Conservation (phyloP, 2,888 invertebrate species). For the Pseudoips prasinana region DNA sequence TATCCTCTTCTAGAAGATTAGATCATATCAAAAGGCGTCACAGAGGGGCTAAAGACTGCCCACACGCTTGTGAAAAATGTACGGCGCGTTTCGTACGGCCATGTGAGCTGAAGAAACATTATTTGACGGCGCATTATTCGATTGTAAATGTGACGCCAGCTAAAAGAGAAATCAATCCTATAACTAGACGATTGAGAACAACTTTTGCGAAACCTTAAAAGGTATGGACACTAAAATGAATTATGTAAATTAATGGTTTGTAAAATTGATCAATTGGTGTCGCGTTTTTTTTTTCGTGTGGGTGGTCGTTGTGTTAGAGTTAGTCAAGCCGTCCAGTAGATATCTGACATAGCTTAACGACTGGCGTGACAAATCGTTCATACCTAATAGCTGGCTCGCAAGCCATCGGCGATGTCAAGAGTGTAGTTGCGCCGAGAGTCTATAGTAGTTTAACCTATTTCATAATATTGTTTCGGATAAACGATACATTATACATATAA, state of each 20-base stretch:
- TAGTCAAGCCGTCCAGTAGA: no score
- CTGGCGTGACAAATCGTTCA: no score
- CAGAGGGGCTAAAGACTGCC: slow-evolving; percentile 46
- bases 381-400: no score
- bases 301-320: no score
- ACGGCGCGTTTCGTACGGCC: slow-evolving; percentile 62
- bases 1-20: slow-evolving; percentile 61
- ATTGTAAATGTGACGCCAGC: slow-evolving; percentile 36
- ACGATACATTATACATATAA: no score
- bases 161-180: slow-evolving; percentile 19
- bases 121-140: slow-evolving; percentile 42
- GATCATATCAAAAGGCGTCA: slow-evolving; percentile 68
- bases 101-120: slow-evolving; percentile 65
- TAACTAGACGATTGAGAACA: slow-evolving; percentile 16
- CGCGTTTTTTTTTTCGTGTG: no score
- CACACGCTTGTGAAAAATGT: slow-evolving; percentile 58
- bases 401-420: no score
- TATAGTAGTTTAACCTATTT: no score
- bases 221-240: not conserved
- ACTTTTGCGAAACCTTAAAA: slow-evolving; percentile 16
- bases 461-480: no score
- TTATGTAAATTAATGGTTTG: not conserved
- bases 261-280: no score
- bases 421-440: no score
- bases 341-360: no score